Percentiles rank a stretch among this genome's conserved stretches.
Conservation (phyloP, 2,888 invertebrate genomes). For the Nowickia ferox region DNA sequence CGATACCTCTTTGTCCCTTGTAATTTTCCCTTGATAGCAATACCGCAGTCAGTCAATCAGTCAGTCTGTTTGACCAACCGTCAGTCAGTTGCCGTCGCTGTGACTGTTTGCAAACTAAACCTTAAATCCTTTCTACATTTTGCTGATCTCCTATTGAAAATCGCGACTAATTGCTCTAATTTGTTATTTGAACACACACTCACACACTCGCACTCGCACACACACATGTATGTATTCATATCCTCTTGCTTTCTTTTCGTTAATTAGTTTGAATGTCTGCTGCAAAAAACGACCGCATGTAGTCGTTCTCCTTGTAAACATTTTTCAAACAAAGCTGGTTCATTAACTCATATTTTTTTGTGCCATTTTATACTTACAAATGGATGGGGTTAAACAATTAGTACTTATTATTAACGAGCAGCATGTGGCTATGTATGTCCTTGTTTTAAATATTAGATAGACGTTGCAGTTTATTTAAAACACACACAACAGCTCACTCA, state of each 20-base stretch:
- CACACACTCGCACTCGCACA: not conserved
- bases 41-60: not conserved
- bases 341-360: slow-evolving; percentile 37
- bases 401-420: slow-evolving; percentile 34
- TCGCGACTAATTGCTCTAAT: slow-evolving; percentile 70
- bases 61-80: not conserved
- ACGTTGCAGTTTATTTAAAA: slow-evolving; percentile 23
- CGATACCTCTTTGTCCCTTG: slow-evolving; percentile 12
- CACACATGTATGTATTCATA: not conserved
- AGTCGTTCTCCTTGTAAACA: slow-evolving; percentile 5
- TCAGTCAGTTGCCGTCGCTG: slow-evolving; percentile 21
- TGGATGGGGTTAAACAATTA: slow-evolving; percentile 50
- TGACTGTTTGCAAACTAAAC: slow-evolving; percentile 48
- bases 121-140: slow-evolving; percentile 52
- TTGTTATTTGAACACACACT: slow-evolving; percentile 47
- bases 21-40: slow-evolving; percentile 20
- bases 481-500: not conserved
- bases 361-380: slow-evolving; percentile 9
- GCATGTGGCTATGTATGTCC: no score
- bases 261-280: slow-evolving; percentile 47
- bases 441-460: slow-evolving; percentile 15
- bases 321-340: slow-evolving; percentile 33
- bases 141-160: slow-evolving; percentile 69
- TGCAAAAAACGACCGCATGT: slow-evolving; percentile 11
- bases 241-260: slow-evolving; percentile 1